phyloP scores from a whole-genome alignment of 2,888 invertebrate species.

The Andrena bicolor region DNA sequence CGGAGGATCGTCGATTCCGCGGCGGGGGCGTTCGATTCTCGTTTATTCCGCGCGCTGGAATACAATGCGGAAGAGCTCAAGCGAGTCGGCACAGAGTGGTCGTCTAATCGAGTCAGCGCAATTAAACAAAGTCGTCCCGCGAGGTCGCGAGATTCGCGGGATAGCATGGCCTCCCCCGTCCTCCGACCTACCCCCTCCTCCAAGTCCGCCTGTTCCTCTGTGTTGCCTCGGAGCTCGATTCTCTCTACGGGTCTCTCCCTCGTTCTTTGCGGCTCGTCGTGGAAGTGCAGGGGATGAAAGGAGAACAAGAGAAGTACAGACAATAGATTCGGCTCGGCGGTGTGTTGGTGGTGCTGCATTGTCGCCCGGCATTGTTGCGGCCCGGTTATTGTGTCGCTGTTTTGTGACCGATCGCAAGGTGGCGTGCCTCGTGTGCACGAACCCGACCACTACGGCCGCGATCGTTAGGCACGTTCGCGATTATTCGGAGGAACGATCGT shows the following conservation, averaged over 20 bases:
- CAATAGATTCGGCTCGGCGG: constrained; percentile 81
- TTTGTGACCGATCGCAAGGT: constrained; percentile 82
- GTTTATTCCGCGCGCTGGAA: constrained; percentile 11
- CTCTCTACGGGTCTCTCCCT: constrained; percentile 48
- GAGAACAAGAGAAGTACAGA: constrained; percentile 82
- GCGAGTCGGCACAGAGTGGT: constrained; percentile 27
- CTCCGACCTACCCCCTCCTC: constrained; percentile 21
- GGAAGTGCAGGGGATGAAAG: constrained; percentile 79
- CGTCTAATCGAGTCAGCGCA: constrained; percentile 65
- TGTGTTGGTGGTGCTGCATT: constrained; percentile 80
- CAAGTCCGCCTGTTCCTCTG: background rate
- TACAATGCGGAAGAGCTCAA: constrained; percentile 21
- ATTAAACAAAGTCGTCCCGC: constrained; percentile 69
- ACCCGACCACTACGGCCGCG: constrained; percentile 69
- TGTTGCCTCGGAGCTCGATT: constrained; percentile 31
- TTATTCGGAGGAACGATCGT: constrained; percentile 75
- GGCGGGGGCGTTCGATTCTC: background rate
- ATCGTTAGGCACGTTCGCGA: constrained; percentile 79
- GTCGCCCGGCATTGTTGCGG: constrained; percentile 79
- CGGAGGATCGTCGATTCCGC: background rate
- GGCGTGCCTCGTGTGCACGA: constrained; percentile 76
- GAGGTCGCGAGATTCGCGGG: constrained; percentile 68
- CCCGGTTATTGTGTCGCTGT: constrained; percentile 83
- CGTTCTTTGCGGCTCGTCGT: constrained; percentile 71
- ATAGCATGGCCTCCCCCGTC: constrained; percentile 42